phyloP scores from a whole-genome alignment of 2,888 invertebrate species.

The Drosophila putrida region DNA sequence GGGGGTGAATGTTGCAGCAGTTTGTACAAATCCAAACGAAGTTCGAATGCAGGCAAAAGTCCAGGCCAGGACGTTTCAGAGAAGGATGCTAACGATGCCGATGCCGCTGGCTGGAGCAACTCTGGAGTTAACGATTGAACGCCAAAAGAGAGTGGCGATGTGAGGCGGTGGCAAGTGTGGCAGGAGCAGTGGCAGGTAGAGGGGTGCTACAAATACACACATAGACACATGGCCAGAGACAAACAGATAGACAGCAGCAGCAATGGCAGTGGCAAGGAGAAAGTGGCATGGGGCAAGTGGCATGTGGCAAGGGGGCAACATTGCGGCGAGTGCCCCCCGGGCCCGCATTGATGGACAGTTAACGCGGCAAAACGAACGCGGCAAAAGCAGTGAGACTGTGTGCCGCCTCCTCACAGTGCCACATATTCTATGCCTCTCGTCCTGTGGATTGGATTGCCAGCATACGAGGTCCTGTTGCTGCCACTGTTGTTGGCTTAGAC shows the following conservation, averaged over 20 bases:
- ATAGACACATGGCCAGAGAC: slow-evolving; percentile 40
- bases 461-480: slow-evolving; percentile 39
- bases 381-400: slow-evolving; percentile 46
- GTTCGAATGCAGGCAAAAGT: slow-evolving; percentile 75
- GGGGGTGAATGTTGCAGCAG: slow-evolving; percentile 29
- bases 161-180: background rate
- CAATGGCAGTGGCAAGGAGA: too few species aligned
- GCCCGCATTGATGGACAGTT: slow-evolving; percentile 81
- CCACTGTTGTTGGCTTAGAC: slow-evolving; percentile 75
- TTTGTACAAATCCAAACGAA: slow-evolving; percentile 66
- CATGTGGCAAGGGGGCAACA: slow-evolving; percentile 24
- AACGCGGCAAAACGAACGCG: slow-evolving; percentile 83
- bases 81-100: slow-evolving; percentile 73
- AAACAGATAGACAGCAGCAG: slow-evolving; percentile 16
- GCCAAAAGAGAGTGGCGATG: slow-evolving; percentile 1
- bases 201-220: slow-evolving; percentile 69
- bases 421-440: background rate
- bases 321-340: slow-evolving; percentile 34
- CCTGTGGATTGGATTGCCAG: slow-evolving; percentile 11
- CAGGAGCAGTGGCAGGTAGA: slow-evolving; percentile 42
- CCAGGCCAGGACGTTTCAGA: slow-evolving; percentile 15
- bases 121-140: slow-evolving; percentile 22
- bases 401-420: background rate
- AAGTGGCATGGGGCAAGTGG: slow-evolving; percentile 23
- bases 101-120: slow-evolving; percentile 59